A percentile compares a stretch with the other conserved stretches of the same genome.
phyloP scores from a whole-genome alignment of 2,888 invertebrate species.

The Polietes domitor region DNA sequence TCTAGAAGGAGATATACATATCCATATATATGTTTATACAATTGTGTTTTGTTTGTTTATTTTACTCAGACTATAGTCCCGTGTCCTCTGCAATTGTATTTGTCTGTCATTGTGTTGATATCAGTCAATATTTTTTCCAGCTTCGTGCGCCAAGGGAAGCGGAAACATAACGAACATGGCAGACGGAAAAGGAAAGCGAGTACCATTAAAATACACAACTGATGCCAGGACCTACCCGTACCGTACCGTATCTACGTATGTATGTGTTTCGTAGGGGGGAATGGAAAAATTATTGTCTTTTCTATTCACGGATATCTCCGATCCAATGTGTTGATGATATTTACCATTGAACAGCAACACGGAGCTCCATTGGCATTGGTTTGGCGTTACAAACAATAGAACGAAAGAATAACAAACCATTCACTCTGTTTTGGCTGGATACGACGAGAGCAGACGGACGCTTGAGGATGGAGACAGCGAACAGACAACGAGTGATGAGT shows the following conservation, averaged over 20 bases:
- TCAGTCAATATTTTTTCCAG: slow-evolving; percentile 66
- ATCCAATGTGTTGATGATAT: slow-evolving; percentile 49
- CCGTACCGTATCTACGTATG: slow-evolving; percentile 34
- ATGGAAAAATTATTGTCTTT: slow-evolving; percentile 18
- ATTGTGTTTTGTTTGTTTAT: too few species aligned
- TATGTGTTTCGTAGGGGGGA: not conserved
- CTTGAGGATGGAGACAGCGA: not conserved
- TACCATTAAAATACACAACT: slow-evolving; percentile 40
- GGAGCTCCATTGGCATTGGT: slow-evolving; percentile 23
- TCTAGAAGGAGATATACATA: too few species aligned
- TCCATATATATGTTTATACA: too few species aligned
- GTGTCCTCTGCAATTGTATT: slow-evolving; percentile 6
- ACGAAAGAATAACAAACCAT: slow-evolving; percentile 35
- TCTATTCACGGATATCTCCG: slow-evolving; percentile 32
- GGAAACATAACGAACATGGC: slow-evolving; percentile 68
- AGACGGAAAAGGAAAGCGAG: slow-evolving; percentile 40
- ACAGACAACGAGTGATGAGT: slow-evolving; percentile 71
- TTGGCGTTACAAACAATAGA: slow-evolving; percentile 19
- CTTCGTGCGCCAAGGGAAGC: slow-evolving; percentile 67
- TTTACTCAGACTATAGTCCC: too few species aligned
- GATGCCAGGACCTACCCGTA: slow-evolving; percentile 32
- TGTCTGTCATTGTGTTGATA: slow-evolving; percentile 45
- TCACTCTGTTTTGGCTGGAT: slow-evolving; percentile 16
- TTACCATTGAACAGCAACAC: slow-evolving; percentile 34
- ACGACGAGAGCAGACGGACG: not conserved